Evolutionary conservation across 2,113 vertebrate species (phyloP).

Genomic region (Fukomys damarensis): DNA sequence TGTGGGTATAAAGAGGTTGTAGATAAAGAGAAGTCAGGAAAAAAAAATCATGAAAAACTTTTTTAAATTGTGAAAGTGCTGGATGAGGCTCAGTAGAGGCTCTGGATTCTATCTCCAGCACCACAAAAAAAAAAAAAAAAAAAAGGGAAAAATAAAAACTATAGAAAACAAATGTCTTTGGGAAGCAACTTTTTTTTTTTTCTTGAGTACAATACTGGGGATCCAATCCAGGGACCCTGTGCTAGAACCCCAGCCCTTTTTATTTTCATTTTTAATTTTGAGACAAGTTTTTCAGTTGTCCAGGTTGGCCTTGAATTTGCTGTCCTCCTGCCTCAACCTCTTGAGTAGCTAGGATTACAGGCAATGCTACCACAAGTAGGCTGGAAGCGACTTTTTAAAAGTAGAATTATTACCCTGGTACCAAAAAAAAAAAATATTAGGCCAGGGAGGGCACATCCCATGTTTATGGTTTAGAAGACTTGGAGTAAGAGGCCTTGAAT

Average conservation of each 20-base stretch:
- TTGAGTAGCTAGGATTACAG: neutral
- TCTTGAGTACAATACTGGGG: neutral
- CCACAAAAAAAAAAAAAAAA: neutral
- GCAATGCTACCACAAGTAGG: neutral
- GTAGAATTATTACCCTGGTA: neutral
- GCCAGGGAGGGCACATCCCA: accelerated
- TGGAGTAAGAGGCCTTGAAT: neutral
- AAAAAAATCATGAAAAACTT: neutral
- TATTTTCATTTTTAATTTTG: neutral
- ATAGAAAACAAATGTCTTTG: neutral
- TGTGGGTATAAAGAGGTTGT: neutral
- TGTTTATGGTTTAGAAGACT: neutral
- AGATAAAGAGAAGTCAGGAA: neutral
- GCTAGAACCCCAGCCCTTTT: neutral
- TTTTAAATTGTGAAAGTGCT: neutral
- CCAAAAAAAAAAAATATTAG: neutral
- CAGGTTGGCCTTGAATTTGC: neutral
- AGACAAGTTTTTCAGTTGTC: neutral
- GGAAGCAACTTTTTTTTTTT: neutral
- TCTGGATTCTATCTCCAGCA: neutral
- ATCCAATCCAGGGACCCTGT: neutral
- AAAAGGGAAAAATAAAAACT: neutral
- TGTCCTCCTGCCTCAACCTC: neutral
- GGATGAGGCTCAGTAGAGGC: neutral
- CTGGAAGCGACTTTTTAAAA: neutral